Base-by-base conservation (phyloP, 2,888 invertebrate species). In the Syrphus vitripennis region DNA sequence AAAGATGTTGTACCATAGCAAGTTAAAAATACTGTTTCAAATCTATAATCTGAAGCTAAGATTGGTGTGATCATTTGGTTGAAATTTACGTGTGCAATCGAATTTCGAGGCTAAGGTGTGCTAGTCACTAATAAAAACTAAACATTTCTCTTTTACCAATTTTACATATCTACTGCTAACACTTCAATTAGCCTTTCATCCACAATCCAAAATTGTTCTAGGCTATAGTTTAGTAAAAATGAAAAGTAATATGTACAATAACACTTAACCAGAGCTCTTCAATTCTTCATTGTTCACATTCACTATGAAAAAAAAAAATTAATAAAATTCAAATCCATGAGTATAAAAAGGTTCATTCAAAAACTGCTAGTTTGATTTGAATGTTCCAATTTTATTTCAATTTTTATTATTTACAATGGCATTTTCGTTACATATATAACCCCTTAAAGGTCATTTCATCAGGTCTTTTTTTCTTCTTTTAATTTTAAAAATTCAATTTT, bases 401-500 rank as follows among this genome's bases (percentile, higher is more conserved):
- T 61, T 42, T 26, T 42, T 42, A 3, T 31, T 34, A 21, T 37
- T 21, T 26, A 26, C 3, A 63, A 9, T 1, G 1, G 21, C n/a
- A n/a, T 14, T 21, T 61, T n/a, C 19, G 19, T 19, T 31, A n/a
- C n/a, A 21, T 48, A 2, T 48, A 14, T 50, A 34, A 24, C 3
- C 59, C 7, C 37, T 37, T 40, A 3, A n/a, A 61, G 21, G 24
- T 4, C 3, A 24, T 37, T 61, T 40, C 16, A 40, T 61, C 9
- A 16, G 9, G 0, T 12, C 10, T n/a, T 40, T 9, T 42, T 63
- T 63, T 63, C n/a, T 37, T 7, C 21, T 21, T 59, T 19, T 14
- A 3, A 26, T n/a, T 57, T 57, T 12, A 61, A 45, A 65, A 65
- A 45, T 26, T 45, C 65, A 65, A 65, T 65, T 45, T 65, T 29